Base-by-base conservation (phyloP, 2,888 invertebrate genomes). In the Ornithoptera priamus region DNA sequence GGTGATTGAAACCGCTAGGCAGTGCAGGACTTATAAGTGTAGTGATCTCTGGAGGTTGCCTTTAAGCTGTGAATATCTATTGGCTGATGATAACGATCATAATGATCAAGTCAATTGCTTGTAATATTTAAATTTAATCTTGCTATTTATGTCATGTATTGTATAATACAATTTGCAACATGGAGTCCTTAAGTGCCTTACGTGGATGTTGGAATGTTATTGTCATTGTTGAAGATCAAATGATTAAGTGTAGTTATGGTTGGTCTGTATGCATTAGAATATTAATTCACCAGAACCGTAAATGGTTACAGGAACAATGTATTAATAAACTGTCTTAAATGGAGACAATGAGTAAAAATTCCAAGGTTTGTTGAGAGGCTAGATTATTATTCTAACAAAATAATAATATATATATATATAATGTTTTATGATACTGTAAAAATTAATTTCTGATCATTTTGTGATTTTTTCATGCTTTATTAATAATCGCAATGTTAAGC, bases 141-240 rank as follows among this genome's bases (percentile, higher is more conserved):
- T 66, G 67, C 42, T 24, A 63, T 59, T 62, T 66, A 18, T 24
- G 42, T 67, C 10, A 42, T 53, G 57, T 61, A 10, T 62, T 65
- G 42, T 61, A 62, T 65, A 56, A 59, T 68, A 22, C 24, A 56
- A 65, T 10, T 20, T 66, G 42, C 24, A 70, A 67, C 20, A 56
- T 42, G 7, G 63, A 70, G 70, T 70, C 62, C 42, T 65, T 66
- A 67, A 66, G 70, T 70, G 70, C 70, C 70, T 70, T 70, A 67
- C 36, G 46, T 67, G 64, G 42, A 67, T 59, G 57, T 60, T 57
- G 63, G 22, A 67, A 63, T 67, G 70, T 64, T 64, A 61, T 66
- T 63, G 22, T 58, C 58, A 68, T 64, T 70, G 63, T 67, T 67
- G 30, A 67, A 69, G 64, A 69, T 65, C 59, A 60, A 62, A 67